Conservation (phyloP, 2,797 vertebrate species). For the Podarcis lilfordi region DNA sequence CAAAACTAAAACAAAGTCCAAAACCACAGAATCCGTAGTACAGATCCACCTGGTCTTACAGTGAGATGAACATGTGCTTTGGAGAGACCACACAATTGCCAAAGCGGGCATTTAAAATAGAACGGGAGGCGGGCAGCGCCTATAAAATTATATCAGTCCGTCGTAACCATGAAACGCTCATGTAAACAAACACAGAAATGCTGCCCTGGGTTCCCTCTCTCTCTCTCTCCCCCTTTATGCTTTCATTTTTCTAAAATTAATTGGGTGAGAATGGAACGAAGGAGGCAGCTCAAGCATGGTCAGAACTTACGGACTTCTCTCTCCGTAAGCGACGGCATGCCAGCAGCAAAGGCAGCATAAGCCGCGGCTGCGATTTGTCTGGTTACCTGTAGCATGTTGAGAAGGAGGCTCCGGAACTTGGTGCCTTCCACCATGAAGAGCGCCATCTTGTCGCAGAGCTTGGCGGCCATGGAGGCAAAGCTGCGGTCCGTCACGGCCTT, state of each 20-base stretch:
- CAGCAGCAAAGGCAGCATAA: not conserved
- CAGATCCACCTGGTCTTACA: not conserved
- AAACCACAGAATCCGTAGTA: not conserved
- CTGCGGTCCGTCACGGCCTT: constrained; percentile 93
- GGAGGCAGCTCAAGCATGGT: constrained; percentile 40
- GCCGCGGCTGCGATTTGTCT: not conserved
- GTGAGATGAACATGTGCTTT: not conserved
- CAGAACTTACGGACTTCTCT: constrained; percentile 34
- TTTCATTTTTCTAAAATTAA: constrained; percentile 59
- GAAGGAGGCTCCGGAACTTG: constrained; percentile 95
- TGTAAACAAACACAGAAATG: constrained; percentile 50
- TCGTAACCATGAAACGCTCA: constrained; percentile 27
- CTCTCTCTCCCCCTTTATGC: not conserved
- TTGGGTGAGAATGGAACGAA: constrained; percentile 32
- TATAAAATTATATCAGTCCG: constrained; percentile 52
- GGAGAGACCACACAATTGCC: not conserved
- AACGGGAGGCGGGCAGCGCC: constrained; percentile 30
- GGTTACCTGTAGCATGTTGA: constrained; percentile 95
- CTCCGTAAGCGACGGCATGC: not conserved
- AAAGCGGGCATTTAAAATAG: constrained; percentile 54
- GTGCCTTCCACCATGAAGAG: constrained; percentile 98
- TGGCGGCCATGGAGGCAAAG: constrained; percentile 93
- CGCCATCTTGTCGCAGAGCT: constrained; percentile 97
- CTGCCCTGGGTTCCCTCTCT: not conserved
- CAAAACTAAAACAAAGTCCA: not conserved